Percentiles rank a stretch among this genome's conserved stretches.
Conservation (phyloP, 2,797 vertebrate species). For the Peromyscus eremicus region DNA sequence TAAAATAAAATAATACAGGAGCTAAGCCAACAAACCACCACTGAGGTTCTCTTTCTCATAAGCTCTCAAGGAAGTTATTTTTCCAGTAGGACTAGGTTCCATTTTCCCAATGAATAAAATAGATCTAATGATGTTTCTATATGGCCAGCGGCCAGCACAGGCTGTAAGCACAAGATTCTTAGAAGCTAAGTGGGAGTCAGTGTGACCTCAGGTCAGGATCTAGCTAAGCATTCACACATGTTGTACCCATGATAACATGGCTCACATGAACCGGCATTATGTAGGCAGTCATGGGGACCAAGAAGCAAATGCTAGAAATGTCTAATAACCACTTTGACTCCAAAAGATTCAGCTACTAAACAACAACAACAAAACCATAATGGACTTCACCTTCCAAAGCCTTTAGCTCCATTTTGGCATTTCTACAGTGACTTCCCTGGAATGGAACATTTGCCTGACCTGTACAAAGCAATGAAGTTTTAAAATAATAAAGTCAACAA, state of each 20-base stretch:
- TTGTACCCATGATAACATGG: neutral
- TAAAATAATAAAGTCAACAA: neutral
- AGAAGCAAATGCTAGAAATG: conserved; percentile 45
- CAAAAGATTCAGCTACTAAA: neutral
- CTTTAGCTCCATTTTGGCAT: neutral
- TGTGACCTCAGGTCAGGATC: conserved; percentile 46
- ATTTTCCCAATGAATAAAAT: conserved; percentile 19
- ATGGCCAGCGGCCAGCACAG: neutral
- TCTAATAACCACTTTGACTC: neutral
- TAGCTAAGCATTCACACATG: neutral
- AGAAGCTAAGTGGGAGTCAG: conserved; percentile 50
- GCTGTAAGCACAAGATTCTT: neutral
- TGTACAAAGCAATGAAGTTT: neutral
- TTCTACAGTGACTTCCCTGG: neutral
- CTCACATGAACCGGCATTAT: conserved; percentile 40
- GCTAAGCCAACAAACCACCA: conserved; percentile 52
- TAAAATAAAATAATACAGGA: conserved; percentile 57
- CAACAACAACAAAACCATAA: conserved; percentile 17
- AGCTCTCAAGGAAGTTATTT: conserved; percentile 16
- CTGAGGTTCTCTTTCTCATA: neutral
- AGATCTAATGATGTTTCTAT: neutral
- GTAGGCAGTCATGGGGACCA: neutral
- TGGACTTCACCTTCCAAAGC: neutral
- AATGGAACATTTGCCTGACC: neutral
- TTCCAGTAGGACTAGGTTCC: conserved; percentile 39